phyloP scores from a whole-genome alignment of 2,888 invertebrate species.

The Stenodera caucasica region DNA sequence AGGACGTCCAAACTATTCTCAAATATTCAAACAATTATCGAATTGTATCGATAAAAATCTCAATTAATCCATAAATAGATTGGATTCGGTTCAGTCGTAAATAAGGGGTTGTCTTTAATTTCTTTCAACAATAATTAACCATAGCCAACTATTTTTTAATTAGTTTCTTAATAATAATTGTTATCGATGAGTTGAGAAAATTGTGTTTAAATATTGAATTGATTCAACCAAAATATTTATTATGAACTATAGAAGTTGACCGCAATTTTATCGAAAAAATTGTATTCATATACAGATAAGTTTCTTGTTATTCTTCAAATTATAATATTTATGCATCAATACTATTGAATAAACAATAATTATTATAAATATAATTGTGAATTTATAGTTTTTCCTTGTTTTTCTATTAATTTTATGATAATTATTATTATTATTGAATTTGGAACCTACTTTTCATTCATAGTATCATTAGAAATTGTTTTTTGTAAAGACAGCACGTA shows the following conservation, averaged over 20 bases:
- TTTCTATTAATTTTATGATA: neutral
- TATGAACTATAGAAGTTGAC: neutral
- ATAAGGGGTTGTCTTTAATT: too few species aligned
- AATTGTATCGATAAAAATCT: too few species aligned
- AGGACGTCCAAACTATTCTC: neutral
- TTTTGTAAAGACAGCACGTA: neutral
- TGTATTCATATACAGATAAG: neutral
- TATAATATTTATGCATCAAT: neutral
- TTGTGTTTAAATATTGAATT: neutral
- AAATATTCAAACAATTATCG: neutral
- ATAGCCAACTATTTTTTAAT: too few species aligned
- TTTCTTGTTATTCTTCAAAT: neutral
- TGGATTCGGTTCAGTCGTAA: too few species aligned
- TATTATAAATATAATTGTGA: neutral
- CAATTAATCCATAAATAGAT: too few species aligned
- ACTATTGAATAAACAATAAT: too few species aligned
- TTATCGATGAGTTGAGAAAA: neutral
- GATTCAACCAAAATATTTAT: neutral
- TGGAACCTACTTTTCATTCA: too few species aligned
- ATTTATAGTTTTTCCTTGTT: neutral
- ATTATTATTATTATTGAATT: too few species aligned
- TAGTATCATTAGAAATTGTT: neutral
- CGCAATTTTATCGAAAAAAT: neutral
- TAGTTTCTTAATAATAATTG: neutral
- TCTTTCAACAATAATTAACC: too few species aligned